Base-by-base conservation (phyloP, 2,888 invertebrate genomes). In the Colletes collaris region DNA sequence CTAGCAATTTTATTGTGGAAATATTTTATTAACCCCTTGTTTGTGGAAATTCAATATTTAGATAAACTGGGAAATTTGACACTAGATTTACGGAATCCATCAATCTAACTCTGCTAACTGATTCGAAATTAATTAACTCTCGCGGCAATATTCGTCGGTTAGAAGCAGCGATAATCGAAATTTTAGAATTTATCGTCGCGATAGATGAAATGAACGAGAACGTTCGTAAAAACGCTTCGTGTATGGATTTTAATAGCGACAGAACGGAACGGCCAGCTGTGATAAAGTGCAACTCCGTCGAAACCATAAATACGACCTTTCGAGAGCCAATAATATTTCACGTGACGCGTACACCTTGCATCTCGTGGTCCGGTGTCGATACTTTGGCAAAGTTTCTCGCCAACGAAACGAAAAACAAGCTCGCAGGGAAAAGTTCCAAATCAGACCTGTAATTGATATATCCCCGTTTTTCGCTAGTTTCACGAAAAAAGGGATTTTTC, bases 191-290 rank as follows among this genome's bases (percentile, higher is more conserved):
- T 27, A 27, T 27, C 27, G 27, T 27, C 2, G 27, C 2, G 27
- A 27, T 27, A 27, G 27, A 27, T 27, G 2, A 27, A 40, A 40
- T 6, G 6, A 6, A 40, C 6, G 40, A 40, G 40, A 4, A 40
- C 40, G 40, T 6, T 6, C 40, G 4, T 6, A 6, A 40, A 40
- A 40, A 40, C 40, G 40, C 4, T n/a, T 11, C 53, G 0, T 35
- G 0, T 55, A 55, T 5, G 71, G 55, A 55, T 55, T 60, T 70
- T 70, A 49, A 70, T 55, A 74, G 70, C 16, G 44, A 50, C 13
- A 44, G 16, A 5, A 50, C 27, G 27, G 59, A 44, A 44, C 37
- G 8, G 10, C 40, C 16, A 16, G 19, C 40, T 10, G 13, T 6
- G 44, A 65, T 53, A 19, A 63, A 40, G 27, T 40, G n/a, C 7